A percentile compares a stretch with the other conserved stretches of the same genome.
Evolutionary conservation across 2,888 invertebrate genomes (phyloP).

Genomic region (Steinernema scapterisci): DNA sequence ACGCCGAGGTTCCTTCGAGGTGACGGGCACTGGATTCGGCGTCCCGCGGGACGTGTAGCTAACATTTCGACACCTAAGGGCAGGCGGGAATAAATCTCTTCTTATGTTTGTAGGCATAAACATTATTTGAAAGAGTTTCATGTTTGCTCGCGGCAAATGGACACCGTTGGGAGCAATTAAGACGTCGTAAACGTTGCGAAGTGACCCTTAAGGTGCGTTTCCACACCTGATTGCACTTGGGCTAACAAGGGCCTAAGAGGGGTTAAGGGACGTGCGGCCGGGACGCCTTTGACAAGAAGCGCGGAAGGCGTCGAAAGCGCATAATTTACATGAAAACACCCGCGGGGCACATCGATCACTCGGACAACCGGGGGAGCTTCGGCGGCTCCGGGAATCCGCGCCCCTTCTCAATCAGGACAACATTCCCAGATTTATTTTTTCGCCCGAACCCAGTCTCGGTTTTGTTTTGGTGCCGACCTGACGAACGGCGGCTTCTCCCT

Average conservation of each 20-base stretch:
- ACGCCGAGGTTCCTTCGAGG: conserved; percentile 1
- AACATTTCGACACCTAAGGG: conserved; percentile 28
- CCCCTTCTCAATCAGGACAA: conserved; percentile 20
- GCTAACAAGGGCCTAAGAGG: not conserved
- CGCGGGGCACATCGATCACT: conserved; percentile 27
- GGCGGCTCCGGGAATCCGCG: conserved; percentile 9
- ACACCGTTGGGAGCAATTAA: not conserved
- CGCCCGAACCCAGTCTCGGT: not conserved
- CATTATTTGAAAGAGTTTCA: not conserved
- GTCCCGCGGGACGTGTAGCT: conserved; percentile 13
- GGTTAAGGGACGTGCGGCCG: not conserved
- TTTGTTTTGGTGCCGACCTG: conserved; percentile 24
- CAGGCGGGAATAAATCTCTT: not conserved
- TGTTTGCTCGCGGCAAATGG: not conserved
- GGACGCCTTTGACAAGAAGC: conserved; percentile 19
- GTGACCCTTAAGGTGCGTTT: not conserved
- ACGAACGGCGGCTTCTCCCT: not conserved
- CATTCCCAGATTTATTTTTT: conserved; percentile 24
- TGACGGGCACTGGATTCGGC: not conserved
- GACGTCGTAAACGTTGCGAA: not conserved
- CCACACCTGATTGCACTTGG: not conserved
- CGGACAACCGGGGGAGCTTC: not conserved
- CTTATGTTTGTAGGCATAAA: not conserved
- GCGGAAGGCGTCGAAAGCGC: conserved; percentile 24
- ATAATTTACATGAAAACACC: conserved; percentile 28